Evolutionary conservation across 2,113 vertebrate species (phyloP), one percentile per base, ranked within the genome.

Genomic region (Montifringilla adamsi): DNA sequence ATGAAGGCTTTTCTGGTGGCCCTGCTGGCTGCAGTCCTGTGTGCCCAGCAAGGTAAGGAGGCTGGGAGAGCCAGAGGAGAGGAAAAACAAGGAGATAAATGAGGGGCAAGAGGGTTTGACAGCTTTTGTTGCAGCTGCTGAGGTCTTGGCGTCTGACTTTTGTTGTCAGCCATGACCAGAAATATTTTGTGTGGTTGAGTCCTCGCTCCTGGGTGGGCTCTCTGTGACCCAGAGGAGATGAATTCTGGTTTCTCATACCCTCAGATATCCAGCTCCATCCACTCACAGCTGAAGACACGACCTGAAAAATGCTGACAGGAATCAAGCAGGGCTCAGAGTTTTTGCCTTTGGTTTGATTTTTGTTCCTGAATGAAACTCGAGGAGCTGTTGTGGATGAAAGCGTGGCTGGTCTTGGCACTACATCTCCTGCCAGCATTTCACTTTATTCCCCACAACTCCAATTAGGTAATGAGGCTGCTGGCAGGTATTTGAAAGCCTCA

Each of bases 1-100:
- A 97, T 97, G 96, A 97, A 95, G 96, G 80, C 92, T 92, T 66
- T 96, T 13, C 74, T 96, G 70, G 41, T 95, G 21, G 72, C 78
- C 67, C 87, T 97, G 92, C 77, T 97, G 94, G 90, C 6, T 1
- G 90, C 84, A 39, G 83, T 60, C 53, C 85, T 97, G 46, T 97
- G 93, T 55, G 92, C 56, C 0, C 7, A 95, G 93, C 93, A 56
- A 97, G 96, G 96, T 97, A 95, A 96, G 96, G 58, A 77, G 59
- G 56, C 13, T 52, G 68, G 60, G 56, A 93, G 22, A 75, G 20
- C 31, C 70, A n/a, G 15, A 7, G 52, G 70, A 33, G 30, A 70
- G 30, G 13, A 7, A 2, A 49, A 31, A 7, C 14, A 6, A 46
- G 73, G 33, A 86, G 33, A 50, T 4, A 28, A 62, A 44, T 6